phyloP scores from a whole-genome alignment of 2,113 vertebrate genomes.

The Asarcornis scutulata region DNA sequence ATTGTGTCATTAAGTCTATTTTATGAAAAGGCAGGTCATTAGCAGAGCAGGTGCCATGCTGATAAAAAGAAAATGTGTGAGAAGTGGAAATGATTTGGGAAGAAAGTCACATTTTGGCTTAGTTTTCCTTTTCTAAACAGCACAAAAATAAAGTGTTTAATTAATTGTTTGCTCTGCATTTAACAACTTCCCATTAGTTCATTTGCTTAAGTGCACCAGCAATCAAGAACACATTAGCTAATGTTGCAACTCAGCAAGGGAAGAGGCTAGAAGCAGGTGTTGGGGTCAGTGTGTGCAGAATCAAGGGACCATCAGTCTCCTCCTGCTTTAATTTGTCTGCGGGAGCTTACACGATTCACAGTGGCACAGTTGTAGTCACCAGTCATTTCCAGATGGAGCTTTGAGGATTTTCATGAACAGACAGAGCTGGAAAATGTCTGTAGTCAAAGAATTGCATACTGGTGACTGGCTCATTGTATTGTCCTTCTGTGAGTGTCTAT shows the following conservation, averaged over 20 bases:
- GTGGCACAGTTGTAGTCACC: not conserved
- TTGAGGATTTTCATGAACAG: not conserved
- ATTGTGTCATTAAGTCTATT: slow-evolving; percentile 12
- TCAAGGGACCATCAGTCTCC: not conserved
- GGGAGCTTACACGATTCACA: slow-evolving; percentile 17
- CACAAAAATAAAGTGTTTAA: slow-evolving; percentile 35
- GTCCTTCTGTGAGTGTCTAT: not conserved
- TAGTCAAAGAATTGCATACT: slow-evolving; percentile 2
- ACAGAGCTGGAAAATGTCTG: slow-evolving; percentile 42
- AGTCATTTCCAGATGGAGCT: slow-evolving; percentile 33
- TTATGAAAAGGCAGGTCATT: slow-evolving; percentile 44
- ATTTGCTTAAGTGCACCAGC: slow-evolving; percentile 32
- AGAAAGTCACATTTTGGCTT: not conserved
- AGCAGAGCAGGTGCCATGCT: not conserved
- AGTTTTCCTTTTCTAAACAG: not conserved
- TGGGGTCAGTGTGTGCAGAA: not conserved
- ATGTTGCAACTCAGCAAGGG: not conserved
- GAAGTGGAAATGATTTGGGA: not conserved
- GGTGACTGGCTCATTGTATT: not conserved
- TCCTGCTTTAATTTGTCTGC: slow-evolving; percentile 36
- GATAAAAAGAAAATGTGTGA: not conserved
- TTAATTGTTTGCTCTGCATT: slow-evolving; percentile 64
- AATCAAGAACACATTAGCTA: slow-evolving; percentile 51
- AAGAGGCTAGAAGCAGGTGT: not conserved
- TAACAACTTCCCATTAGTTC: slow-evolving; percentile 40